A percentile compares a stretch with the other conserved stretches of the same genome.
These are phyloP conservation scores for Cotesia typhae DNA, from an alignment of 1,140 invertebrate species.

Conservation along the genomic window DNA sequence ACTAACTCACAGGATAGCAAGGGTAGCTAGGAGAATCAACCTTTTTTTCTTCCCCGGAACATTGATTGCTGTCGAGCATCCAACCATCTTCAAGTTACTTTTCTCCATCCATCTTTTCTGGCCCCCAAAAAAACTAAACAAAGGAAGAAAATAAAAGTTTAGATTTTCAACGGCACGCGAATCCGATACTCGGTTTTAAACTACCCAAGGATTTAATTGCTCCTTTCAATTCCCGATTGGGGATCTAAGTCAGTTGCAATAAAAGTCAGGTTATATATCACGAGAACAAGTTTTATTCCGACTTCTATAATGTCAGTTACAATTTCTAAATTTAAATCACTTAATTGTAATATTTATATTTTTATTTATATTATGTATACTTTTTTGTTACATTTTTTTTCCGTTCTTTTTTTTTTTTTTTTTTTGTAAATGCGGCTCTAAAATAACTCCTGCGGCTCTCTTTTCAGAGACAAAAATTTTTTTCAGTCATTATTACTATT, in stretches of 20 bases:
- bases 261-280: constrained; percentile 44
- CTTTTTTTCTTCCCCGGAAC: constrained; percentile 49
- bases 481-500: too few species aligned
- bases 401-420: background rate
- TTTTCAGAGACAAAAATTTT: too few species aligned
- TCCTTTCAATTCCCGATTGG: too few species aligned
- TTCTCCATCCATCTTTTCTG: background rate
- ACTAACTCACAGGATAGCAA: background rate
- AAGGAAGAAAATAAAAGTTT: too few species aligned
- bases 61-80: constrained; percentile 65
- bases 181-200: too few species aligned
- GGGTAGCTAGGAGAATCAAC: constrained; percentile 22
- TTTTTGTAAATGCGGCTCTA: background rate
- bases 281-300: constrained; percentile 65
- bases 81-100: constrained; percentile 29
- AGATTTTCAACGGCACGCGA: constrained; percentile 23
- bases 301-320: constrained; percentile 53
- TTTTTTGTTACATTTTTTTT: constrained; percentile 32
- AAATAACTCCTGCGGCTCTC: background rate
- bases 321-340: constrained; percentile 32
- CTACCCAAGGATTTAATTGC: too few species aligned
- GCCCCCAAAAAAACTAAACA: too few species aligned
- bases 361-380: constrained; percentile 11
- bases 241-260: background rate
- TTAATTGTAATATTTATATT: constrained; percentile 27